Percentiles rank a stretch among this genome's conserved stretches.
Evolutionary conservation across 2,113 vertebrate genomes (phyloP).

Genomic region (Muntiacus reevesi): DNA sequence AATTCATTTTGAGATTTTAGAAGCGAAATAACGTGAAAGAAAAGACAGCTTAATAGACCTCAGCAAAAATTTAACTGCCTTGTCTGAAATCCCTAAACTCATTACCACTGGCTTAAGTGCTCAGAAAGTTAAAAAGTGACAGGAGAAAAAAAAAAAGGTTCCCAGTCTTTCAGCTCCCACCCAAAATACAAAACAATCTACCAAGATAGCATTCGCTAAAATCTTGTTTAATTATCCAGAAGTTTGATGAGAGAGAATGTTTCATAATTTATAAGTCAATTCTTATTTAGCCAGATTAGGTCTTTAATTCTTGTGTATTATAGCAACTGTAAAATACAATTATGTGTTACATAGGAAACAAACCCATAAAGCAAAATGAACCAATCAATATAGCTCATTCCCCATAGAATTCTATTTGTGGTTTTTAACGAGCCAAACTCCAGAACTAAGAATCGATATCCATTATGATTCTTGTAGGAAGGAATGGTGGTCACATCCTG

Average conservation of each 20-base stretch:
- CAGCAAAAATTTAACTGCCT: conserved; percentile 34
- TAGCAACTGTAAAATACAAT: conserved; percentile 70
- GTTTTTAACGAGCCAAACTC: conserved; percentile 64
- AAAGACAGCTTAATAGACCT: conserved; percentile 47
- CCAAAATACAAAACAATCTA: not conserved
- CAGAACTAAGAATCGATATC: conserved; percentile 69
- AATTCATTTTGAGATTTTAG: conserved; percentile 20
- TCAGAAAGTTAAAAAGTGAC: conserved; percentile 41
- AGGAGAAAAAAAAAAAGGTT: not conserved
- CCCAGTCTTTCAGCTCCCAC: not conserved
- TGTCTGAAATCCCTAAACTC: conserved; percentile 39
- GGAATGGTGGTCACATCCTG: conserved; percentile 26
- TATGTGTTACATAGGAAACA: conserved; percentile 70
- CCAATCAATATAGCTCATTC: conserved; percentile 58
- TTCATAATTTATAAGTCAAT: conserved; percentile 72
- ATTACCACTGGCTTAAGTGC: conserved; percentile 20
- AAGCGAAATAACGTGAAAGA: conserved; percentile 33
- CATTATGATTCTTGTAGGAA: conserved; percentile 53
- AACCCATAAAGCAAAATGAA: conserved; percentile 70
- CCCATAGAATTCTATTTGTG: conserved; percentile 50
- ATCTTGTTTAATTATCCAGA: conserved; percentile 58
- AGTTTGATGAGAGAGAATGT: conserved; percentile 53
- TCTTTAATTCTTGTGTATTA: conserved; percentile 73
- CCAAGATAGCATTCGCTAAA: conserved; percentile 45
- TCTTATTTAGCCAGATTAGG: conserved; percentile 64